Evolutionary conservation across 2,888 invertebrate genomes (phyloP), one percentile per base, ranked within the genome.

Genomic region (Invenusta paracnida): DNA sequence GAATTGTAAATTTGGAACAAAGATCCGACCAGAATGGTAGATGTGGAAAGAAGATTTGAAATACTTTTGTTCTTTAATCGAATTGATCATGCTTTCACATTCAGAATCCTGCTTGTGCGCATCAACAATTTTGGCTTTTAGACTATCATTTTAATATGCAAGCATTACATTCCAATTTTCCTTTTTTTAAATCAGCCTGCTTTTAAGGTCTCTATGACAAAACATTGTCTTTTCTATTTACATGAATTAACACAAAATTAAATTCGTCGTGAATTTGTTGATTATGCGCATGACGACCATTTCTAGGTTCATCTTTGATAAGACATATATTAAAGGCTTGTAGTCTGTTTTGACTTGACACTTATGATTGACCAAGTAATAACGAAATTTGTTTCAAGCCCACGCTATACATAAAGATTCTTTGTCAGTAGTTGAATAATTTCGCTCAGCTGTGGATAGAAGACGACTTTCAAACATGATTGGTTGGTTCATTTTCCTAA

Each of bases 241-340:
- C 31, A 82, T 82, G 31, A 23, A 29, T 30, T 30, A 82, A 30
- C 31, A 25, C 82, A 2, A 82, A 82, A 30, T 82, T 29, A 82
- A 82, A 27, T 82, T 82, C 82, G 5, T 29, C 23, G 29, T 25
- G 82, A 82, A 82, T 82, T 82, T 82, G 82, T 28, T 82, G 17
- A 82, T 29, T 11, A 82, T 23, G 31, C 31, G 82, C 82, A 82
- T 82, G 82, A 30, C 82, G 82, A 82, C 31, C 82, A 82, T 82
- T 82, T 30, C 82, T 29, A 82, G 82, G 82, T 82, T 82, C 27
- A 82, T 2, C 29, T 73, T 82, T 82, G 1, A 82, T 29, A 5
- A 82, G 82, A 17, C 29, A 11, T 17, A n/a, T n/a, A 82, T 23
- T 29, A 82, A 82, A 28, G 82, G 82, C 82, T 82, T 82, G 79